Base-by-base conservation (phyloP, 2,888 invertebrate genomes). In the Apamea monoglypha region DNA sequence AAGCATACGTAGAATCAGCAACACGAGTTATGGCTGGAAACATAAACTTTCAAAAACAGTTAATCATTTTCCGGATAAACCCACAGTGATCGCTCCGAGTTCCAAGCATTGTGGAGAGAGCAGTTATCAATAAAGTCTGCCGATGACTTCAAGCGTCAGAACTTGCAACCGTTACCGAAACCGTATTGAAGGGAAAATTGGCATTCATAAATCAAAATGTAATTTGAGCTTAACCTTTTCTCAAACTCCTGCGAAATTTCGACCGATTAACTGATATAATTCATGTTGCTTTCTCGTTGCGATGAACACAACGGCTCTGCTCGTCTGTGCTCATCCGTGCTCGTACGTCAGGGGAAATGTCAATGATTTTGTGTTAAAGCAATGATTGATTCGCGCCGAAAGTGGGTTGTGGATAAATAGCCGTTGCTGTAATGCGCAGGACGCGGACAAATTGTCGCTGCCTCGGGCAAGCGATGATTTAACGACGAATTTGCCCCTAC, bases 201-300 rank as follows among this genome's bases (percentile, higher is more conserved):
- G 88, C 84, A 90, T 90, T 85, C 89, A 94, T 95, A 95, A 95
- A 95, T 95, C 94, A 93, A 91, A 83, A 88, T 90, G 90, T 93
- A 94, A 95, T 94, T 92, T 91, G 82, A 86, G 90, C 87, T 91
- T 93, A 93, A 94, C 94, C 93, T 94, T 94, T 94, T 85, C 88
- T 81, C 88, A 82, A 89, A 82, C 74, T 83, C 76, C 80, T 78
- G 78, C 66, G 68, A 91, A 93, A 92, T 94, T 94, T 92, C 90
- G 89, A 88, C 86, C 93, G 91, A 93, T 95, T 94, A 93, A 92
- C 90, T 87, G 91, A 87, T 91, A 93, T 94, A 93, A 94, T 86
- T 94, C 93, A 94, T 91, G 76, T 85, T 71, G 82, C 92, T 89
- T 89, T 89, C 89, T 88, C 90, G 74, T 82, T 53, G 69, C 74